Base-by-base conservation (phyloP, 2,113 vertebrate genomes). In the Elanoides forficatus region DNA sequence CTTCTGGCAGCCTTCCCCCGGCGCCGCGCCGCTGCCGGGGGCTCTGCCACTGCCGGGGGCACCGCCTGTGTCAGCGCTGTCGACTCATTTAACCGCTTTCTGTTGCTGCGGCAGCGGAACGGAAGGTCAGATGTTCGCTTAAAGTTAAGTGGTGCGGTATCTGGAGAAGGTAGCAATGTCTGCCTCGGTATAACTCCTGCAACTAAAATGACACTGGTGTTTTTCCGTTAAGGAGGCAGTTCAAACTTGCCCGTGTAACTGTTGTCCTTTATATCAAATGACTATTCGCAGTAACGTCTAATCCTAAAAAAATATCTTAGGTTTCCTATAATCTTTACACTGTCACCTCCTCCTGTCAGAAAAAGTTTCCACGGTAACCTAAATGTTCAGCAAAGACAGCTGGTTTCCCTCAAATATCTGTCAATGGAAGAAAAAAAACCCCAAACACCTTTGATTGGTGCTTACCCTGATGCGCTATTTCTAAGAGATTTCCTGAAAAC, bases 21-120 rank as follows among this genome's bases (percentile, higher is more conserved):
- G 32, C 15, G 16, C 13, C 32, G 8, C 7, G 10, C 22, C 10
- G 43, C 50, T 15, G 50, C 71, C 10, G 17, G 19, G 45, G 26
- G 2, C 34, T 17, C 18, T 17, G 10, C 22, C 10, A 32, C 50
- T 15, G 50, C 71, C 10, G 17, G 19, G 45, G 26, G 2, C 34
- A 3, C 68, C 7, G 67, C 9, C 0, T 2, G 8, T 3, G 1
- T 5, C 12, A 19, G 1, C 32, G 1, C 5, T 3, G 23, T 2
- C 15, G 13, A 1, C 19, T 29, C 23, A 0, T 25, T 15, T 6
- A 8, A 12, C 32, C 6, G 5, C 56, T 10, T 11, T 4, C 1
- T 21, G 20, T 10, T 22, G 47, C 38, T 15, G 0, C 2, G 36
- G 38, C 5, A 4, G 10, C 2, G 32, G n/a, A n/a, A 21, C 5